Base-by-base conservation (phyloP, 2,113 vertebrate species). In the Oophaga pumilio region DNA sequence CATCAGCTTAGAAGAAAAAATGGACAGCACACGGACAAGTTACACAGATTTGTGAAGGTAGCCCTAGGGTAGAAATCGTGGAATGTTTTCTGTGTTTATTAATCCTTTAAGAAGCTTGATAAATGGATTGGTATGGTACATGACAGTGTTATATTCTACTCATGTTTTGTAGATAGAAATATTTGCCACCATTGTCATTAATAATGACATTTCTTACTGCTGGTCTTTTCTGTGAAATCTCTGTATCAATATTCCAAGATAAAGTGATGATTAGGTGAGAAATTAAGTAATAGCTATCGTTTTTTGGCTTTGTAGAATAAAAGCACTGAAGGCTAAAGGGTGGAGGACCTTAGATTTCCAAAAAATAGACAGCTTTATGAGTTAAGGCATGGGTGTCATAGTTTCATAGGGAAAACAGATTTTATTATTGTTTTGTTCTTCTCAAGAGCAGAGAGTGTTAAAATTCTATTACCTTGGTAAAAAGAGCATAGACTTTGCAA, bases 401-500 rank as follows among this genome's bases (percentile, higher is more conserved):
- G 43, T 18, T 73, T 74, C 18, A 50, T 50, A 50, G 0, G 12
- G 3, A 49, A 74, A 50, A 49, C 8, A 22, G 71, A 50, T 74
- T 49, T 74, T 7, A 74, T 74, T 50, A 49, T 10, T 49, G 9
- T 10, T 22, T 74, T 74, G 71, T 74, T 74, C 17, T 73, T 73
- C 71, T 50, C 17, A 50, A 50, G 43, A 49, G 28, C 71, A 74
- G 17, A 43, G 17, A 24, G 43, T 74, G 33, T 74, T 74, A 49
- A 74, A 74, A 50, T 74, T 49, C 18, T 10, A 74, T 74, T 74
- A 50, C 71, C 71, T 74, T 74, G 71, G 50, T 74, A 74, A 74
- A 50, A n/a, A 50, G 71, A 73, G 15, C 28, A 73, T 73, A 73
- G 69, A 73, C 28, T 73, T 73, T 73, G 69, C 71, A 74, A 74